Evolutionary conservation across 2,888 invertebrate species (phyloP), one percentile per base, ranked within the genome.

Genomic region (Lycaena phlaeas): DNA sequence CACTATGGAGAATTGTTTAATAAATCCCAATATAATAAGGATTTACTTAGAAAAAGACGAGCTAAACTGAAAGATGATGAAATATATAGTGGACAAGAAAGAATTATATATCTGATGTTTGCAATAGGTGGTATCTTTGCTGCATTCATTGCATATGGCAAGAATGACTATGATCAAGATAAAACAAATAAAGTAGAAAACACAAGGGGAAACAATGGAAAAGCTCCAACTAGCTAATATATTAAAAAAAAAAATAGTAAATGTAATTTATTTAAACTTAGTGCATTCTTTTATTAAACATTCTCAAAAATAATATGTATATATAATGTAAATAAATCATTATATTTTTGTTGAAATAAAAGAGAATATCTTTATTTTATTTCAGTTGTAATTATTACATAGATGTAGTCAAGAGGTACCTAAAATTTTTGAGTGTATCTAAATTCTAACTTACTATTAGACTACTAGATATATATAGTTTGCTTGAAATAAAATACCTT

Each of bases 1-100:
- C 89, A 89, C 53, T 89, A 89, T 55, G 77, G 79, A 1, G 44
- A 57, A 26, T 46, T 77, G 45, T 69, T 82, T 40, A 53, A 68
- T 42, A 73, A 68, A 45, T 18, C 61, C 12, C 53, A 65, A 45
- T 52, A 62, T 38, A 67, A 75, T 1, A 77, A 55, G 49, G 64
- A 69, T 14, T 54, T 61, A 15, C 4, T 68, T 2, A 61, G 38
- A 43, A 60, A 54, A 39, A 57, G 52, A 43, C 46, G 29, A 14
- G 30, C 27, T 3, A 71, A 66, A 42, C 43, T 43, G 37, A 10
- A 25, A 1, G 59, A 64, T 11, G 25, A 38, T 1, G 10, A 15
- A 1, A 5, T 53, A 3, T 38, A 64, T 1, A 41, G 45, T 2
- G 50, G 48, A 1, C 78, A 79, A 52, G 82, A 82, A 52, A 27